Percentiles rank a stretch among this genome's conserved stretches.
phyloP scores from a whole-genome alignment of 2,797 vertebrate genomes.

The Varecia variegata region DNA sequence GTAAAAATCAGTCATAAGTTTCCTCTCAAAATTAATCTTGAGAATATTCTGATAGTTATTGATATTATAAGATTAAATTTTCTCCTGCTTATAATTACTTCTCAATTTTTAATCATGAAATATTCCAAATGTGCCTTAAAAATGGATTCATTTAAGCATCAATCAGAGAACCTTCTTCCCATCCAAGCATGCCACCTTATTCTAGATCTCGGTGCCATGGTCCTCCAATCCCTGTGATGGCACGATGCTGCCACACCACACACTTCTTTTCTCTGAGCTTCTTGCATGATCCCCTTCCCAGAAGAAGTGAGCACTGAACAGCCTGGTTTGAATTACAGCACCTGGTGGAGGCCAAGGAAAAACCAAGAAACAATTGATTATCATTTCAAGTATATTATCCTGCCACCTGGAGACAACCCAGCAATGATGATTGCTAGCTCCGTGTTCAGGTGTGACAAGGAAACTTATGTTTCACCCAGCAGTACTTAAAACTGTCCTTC shows the following conservation, averaged over 20 bases:
- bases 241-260: background rate
- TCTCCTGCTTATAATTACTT: background rate
- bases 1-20: background rate
- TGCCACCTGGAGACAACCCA: background rate
- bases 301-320: background rate
- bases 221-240: fast-evolving
- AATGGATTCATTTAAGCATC: background rate
- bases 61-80: background rate
- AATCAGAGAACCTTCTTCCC: background rate
- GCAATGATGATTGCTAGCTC: background rate
- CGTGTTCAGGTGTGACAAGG: background rate
- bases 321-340: background rate
- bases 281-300: background rate
- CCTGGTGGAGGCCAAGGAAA: background rate
- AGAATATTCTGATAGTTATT: slow-evolving; percentile 17
- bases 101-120: background rate
- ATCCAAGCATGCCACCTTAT: background rate
- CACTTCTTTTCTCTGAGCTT: background rate
- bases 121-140: background rate
- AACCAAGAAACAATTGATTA: background rate
- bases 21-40: slow-evolving; percentile 18
- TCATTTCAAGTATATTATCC: background rate
- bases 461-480: background rate
- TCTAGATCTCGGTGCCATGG: background rate
- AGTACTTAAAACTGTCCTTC: background rate